Evolutionary conservation across 2,113 vertebrate genomes (phyloP).

Genomic region (Dicrurus megarhynchus): DNA sequence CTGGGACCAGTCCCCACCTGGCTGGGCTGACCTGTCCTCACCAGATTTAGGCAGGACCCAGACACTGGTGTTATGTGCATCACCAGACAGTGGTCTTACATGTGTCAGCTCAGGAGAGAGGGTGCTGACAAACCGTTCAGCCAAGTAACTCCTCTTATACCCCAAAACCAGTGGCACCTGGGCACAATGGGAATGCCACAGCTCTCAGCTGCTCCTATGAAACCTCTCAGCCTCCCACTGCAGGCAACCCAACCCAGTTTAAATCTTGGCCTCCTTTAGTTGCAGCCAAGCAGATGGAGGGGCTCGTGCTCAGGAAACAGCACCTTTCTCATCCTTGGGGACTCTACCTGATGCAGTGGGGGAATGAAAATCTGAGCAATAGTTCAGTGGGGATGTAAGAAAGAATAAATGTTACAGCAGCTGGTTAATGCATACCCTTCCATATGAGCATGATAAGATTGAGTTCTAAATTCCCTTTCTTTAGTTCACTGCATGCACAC

Average conservation of each 20-base stretch:
- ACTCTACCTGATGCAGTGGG: neutral
- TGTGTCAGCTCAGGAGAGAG: neutral
- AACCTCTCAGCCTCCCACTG: neutral
- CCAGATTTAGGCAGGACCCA: neutral
- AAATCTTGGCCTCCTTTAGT: neutral
- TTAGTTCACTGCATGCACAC: neutral
- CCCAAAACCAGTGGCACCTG: neutral
- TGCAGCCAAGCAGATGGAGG: neutral
- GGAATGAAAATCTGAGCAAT: neutral
- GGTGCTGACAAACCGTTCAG: neutral
- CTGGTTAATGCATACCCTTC: neutral
- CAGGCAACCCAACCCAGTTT: neutral
- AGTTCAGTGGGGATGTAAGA: neutral
- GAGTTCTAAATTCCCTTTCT: neutral
- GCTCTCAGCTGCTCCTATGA: neutral
- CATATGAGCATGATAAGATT: neutral
- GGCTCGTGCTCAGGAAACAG: neutral
- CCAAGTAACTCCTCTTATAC: neutral
- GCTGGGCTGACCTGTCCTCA: neutral
- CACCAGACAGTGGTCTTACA: neutral
- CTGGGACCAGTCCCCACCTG: neutral
- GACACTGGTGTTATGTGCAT: neutral
- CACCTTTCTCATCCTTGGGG: neutral
- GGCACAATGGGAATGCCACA: neutral
- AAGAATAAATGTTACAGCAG: neutral